Conservation (phyloP, 2,113 vertebrate genomes). For the Calidris pugnax region DNA sequence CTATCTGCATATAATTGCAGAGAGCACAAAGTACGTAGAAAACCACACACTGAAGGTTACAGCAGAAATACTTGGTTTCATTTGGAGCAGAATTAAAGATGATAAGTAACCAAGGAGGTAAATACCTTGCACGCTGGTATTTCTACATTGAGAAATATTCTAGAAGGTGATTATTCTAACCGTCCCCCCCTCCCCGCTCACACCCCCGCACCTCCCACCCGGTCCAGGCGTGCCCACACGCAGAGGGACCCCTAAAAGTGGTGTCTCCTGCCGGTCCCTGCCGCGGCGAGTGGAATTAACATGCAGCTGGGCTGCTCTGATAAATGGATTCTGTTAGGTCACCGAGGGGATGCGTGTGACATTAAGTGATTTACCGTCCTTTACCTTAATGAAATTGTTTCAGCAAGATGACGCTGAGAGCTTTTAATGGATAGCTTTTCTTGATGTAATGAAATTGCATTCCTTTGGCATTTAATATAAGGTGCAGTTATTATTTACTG, state of each 20-base stretch:
- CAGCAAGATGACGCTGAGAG: slow-evolving; percentile 88
- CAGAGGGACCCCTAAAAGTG: slow-evolving; percentile 54
- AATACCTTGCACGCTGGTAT: neutral
- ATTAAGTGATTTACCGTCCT: slow-evolving; percentile 95
- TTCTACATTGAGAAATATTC: neutral
- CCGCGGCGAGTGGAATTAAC: slow-evolving; percentile 80
- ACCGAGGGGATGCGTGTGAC: slow-evolving; percentile 86
- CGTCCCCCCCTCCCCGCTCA: neutral
- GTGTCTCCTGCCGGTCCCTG: slow-evolving; percentile 35
- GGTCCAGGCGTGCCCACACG: rapidly evolving
- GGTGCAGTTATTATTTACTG: slow-evolving; percentile 88
- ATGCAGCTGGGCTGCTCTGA: slow-evolving; percentile 87
- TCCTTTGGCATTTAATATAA: slow-evolving; percentile 91
- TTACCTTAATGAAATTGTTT: slow-evolving; percentile 99
- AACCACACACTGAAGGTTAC: neutral
- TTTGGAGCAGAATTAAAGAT: neutral
- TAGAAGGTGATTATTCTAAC: slow-evolving; percentile 32
- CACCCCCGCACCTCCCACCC: neutral
- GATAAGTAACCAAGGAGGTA: neutral
- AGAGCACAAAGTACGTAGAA: neutral
- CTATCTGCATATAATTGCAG: neutral
- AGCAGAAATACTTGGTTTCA: neutral
- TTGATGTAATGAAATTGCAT: slow-evolving; percentile 91
- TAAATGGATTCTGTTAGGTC: slow-evolving; percentile 91
- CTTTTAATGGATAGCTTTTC: slow-evolving; percentile 91